Base-by-base conservation (phyloP, 2,888 invertebrate genomes). In the Papilio gigon region DNA sequence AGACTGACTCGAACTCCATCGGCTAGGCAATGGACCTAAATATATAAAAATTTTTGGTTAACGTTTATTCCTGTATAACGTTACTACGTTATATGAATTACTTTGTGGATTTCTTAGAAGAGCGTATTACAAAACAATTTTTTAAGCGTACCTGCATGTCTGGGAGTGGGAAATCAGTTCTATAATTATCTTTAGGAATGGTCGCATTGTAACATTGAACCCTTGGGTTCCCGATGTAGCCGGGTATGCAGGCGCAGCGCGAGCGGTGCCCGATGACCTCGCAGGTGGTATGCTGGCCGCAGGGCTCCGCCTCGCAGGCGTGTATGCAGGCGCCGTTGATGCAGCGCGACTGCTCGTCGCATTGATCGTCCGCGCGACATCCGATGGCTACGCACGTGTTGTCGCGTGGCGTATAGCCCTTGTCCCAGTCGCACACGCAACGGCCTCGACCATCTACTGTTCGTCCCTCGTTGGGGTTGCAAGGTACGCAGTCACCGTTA, bases 1-100 rank as follows among this genome's bases (percentile, higher is more conserved):
- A 97, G 95, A 79, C 95, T 95, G 0, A 98, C 97, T 83, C 97
- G 96, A 9, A 98, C 97, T 42, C 98, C 98, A 82, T 98, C 98
- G 14, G 98, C 97, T 73, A 98, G 90, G 85, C 98, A 98, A 78
- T 96, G 96, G 17, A 98, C 98, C 90, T 91, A 72, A 70, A 72
- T 30, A 71, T 40, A 67, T 60, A 53, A 4, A 59, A 60, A 35
- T 22, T 47, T 47, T 6, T 22, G 11, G 11, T 47, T 47, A 22
- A 22, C 11, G 11, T 12, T 44, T n/a, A n/a, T n/a, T n/a, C n/a
- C n/a, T n/a, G n/a, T n/a, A n/a, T n/a, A n/a, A n/a, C n/a, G n/a
- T n/a, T n/a, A n/a, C n/a, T n/a, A n/a, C n/a, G n/a, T n/a, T n/a
- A n/a, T n/a, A n/a, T n/a, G n/a, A n/a, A n/a, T n/a, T n/a, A n/a